Evolutionary conservation across 1,140 invertebrate genomes (phyloP), one percentile per base, ranked within the genome.

Genomic region (Papilio machaon): DNA sequence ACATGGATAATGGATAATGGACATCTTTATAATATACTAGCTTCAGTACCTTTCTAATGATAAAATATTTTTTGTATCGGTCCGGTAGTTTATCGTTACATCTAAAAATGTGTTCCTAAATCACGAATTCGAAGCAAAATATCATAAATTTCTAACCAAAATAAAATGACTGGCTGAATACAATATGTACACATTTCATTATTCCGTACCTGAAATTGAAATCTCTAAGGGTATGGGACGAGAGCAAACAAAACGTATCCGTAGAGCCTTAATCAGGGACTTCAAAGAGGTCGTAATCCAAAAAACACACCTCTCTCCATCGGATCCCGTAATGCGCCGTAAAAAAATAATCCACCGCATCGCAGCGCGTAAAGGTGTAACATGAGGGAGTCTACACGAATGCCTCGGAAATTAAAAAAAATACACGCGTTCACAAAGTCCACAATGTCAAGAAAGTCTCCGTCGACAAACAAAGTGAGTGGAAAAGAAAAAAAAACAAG

Each of bases 391-490:
- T 84, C 81, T 89, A 92, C 91, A 89, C 89, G 85, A 87, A 92
- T 90, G 90, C 91, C 89, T 92, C 88, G 83, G 88, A 89, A 92
- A 93, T 92, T 91, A 91, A 90, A 91, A 88, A 88, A 84, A 88
- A 89, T 85, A 81, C 82, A 85, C 86, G 83, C 84, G 84, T 85
- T 84, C 88, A 85, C 88, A 91, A 90, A 90, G 85, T 91, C 89
- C 87, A 91, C 91, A 92, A 92, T 94, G 92, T 94, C 92, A 92
- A 90, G 90, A 92, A 94, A 93, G 89, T 92, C 91, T 86, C 86
- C 87, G 87, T 92, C 91, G 90, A 94, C 92, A 94, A 92, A 92
- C 92, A 91, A 92, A 93, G 91, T 91, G 87, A 89, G 85, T 85
- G 85, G 87, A 91, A 91, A 90, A 91, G 89, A 85, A 89, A 89